These are phyloP conservation scores for Drosophila gaucha DNA, from an alignment of 2,888 invertebrate genomes.

Conservation along the genomic window DNA sequence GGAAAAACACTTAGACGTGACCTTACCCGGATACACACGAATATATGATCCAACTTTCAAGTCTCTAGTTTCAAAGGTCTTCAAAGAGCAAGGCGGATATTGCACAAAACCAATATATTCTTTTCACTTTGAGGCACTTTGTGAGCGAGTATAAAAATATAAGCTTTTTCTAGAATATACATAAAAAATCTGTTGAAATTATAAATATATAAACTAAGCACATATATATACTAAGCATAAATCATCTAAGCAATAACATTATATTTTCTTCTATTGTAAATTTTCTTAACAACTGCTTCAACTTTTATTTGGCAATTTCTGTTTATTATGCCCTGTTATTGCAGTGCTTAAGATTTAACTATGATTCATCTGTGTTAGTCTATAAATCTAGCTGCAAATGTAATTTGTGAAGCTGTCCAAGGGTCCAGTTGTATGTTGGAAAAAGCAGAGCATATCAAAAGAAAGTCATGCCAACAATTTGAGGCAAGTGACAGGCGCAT, in stretches of 20 bases:
- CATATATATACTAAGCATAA: background rate
- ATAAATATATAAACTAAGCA: too few species aligned
- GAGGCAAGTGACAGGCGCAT: constrained; percentile 53
- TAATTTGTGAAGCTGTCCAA: constrained; percentile 39
- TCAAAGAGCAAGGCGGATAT: too few species aligned
- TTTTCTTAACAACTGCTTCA: background rate
- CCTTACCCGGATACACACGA: too few species aligned
- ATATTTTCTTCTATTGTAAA: background rate
- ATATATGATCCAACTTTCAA: too few species aligned
- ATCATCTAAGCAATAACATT: background rate
- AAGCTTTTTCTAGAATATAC: too few species aligned
- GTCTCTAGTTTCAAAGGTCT: too few species aligned
- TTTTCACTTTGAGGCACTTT: too few species aligned
- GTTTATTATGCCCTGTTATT: background rate
- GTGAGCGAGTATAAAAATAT: too few species aligned
- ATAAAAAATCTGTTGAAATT: too few species aligned
- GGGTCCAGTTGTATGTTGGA: background rate
- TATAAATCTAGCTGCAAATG: constrained; percentile 31
- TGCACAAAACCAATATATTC: too few species aligned
- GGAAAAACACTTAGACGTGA: too few species aligned
- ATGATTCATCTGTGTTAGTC: constrained; percentile 10
- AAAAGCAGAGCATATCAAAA: constrained; percentile 40
- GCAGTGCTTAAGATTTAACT: background rate
- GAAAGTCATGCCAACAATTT: constrained; percentile 32
- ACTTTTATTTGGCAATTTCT: background rate